phyloP scores from a whole-genome alignment of 2,888 invertebrate genomes.

The Nephrotoma guestfalica region DNA sequence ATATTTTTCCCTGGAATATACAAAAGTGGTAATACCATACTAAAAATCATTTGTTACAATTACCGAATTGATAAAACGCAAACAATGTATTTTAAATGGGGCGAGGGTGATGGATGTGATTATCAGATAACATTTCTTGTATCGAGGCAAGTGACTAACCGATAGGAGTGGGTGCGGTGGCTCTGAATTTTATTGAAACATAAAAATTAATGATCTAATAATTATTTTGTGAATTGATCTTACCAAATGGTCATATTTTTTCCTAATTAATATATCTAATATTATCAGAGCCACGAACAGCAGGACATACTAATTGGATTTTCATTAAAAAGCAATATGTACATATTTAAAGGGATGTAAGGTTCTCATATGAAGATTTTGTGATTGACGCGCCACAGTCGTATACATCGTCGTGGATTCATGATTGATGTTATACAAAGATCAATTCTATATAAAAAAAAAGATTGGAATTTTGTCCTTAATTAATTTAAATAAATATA shows the following conservation, averaged over 20 bases:
- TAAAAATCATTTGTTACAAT: neutral
- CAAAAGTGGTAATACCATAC: neutral
- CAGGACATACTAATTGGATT: neutral
- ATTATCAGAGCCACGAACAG: neutral
- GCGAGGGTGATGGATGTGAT: neutral
- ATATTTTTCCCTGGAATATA: neutral
- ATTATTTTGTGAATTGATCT: neutral
- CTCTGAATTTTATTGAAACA: neutral
- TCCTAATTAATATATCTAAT: neutral
- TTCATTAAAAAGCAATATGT: neutral
- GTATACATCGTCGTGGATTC: neutral
- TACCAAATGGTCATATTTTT: neutral
- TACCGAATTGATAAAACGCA: neutral
- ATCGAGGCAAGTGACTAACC: neutral
- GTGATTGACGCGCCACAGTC: neutral
- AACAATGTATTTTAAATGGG: neutral
- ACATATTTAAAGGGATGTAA: neutral
- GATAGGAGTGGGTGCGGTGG: neutral
- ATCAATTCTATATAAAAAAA: neutral
- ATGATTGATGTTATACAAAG: neutral
- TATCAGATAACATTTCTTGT: neutral
- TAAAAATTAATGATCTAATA: neutral
- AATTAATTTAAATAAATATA: neutral
- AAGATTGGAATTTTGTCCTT: neutral
- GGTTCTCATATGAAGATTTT: neutral